phyloP scores from a whole-genome alignment of 2,888 invertebrate species.

The Scaptomyza cyrtandrae region DNA sequence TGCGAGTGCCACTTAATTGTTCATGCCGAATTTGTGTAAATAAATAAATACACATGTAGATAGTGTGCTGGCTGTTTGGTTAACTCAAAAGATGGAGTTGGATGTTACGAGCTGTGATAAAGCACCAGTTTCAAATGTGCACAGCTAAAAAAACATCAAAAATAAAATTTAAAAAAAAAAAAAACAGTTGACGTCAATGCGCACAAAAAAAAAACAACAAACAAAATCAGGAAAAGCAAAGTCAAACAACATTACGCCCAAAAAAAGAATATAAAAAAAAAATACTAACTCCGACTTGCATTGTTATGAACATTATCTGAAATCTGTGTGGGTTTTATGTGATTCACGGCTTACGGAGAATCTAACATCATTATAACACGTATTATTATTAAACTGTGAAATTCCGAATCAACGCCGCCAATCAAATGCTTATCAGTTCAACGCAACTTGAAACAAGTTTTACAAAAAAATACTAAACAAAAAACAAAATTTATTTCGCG shows the following conservation, averaged over 20 bases:
- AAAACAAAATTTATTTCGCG: slow-evolving; percentile 34
- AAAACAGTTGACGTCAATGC: slow-evolving; percentile 66
- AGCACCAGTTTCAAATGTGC: slow-evolving; percentile 40
- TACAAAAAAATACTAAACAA: neutral
- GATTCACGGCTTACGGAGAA: slow-evolving; percentile 58
- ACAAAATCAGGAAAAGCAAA: slow-evolving; percentile 39
- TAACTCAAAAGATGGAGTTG: slow-evolving; percentile 1
- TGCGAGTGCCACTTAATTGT: slow-evolving; percentile 62
- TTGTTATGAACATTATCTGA: slow-evolving; percentile 37
- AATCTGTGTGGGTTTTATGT: slow-evolving; percentile 32
- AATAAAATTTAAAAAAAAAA: neutral
- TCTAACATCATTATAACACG: slow-evolving; percentile 22
- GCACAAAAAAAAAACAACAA: slow-evolving; percentile 7
- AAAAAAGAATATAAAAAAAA: slow-evolving; percentile 32
- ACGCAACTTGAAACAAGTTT: slow-evolving; percentile 52
- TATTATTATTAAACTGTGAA: slow-evolving; percentile 21
- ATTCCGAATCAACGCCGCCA: slow-evolving; percentile 42
- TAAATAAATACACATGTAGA: slow-evolving; percentile 40
- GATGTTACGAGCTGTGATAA: slow-evolving; percentile 4
- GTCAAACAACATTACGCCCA: slow-evolving; percentile 29
- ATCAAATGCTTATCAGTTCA: slow-evolving; percentile 66
- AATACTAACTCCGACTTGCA: slow-evolving; percentile 6
- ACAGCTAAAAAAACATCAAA: slow-evolving; percentile 19
- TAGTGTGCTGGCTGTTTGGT: neutral
- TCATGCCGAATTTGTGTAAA: slow-evolving; percentile 44